Evolutionary conservation across 2,797 vertebrate genomes (phyloP).

Genomic region (Helostoma temminkii): DNA sequence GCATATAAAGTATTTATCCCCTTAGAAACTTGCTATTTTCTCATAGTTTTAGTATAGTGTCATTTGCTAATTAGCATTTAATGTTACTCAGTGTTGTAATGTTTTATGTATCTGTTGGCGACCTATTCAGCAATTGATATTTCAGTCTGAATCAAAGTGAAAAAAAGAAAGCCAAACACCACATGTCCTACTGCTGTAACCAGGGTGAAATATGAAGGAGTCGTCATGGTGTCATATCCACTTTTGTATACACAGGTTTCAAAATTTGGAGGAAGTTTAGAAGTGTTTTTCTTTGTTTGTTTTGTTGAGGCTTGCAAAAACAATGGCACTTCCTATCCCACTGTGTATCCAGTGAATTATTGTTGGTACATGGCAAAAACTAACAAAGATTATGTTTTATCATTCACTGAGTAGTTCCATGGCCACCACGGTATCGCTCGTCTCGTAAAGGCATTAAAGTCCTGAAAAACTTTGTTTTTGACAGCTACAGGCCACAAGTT

Average conservation of each 20-base stretch:
- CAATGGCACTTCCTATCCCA: conserved; percentile 46
- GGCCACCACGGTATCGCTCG: too few relatives aligned
- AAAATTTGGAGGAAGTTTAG: conserved; percentile 39
- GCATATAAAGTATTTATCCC: too few relatives aligned
- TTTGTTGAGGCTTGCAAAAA: conserved; percentile 31
- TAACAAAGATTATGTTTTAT: conserved; percentile 6
- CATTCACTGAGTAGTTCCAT: not conserved
- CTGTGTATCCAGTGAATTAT: conserved; percentile 14
- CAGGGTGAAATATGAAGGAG: conserved; percentile 1
- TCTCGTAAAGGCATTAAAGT: not conserved
- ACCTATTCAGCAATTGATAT: too few relatives aligned
- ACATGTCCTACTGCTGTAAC: not conserved
- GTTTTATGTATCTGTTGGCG: too few relatives aligned
- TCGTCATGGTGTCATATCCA: not conserved
- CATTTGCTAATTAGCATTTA: too few relatives aligned
- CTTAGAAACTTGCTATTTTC: too few relatives aligned
- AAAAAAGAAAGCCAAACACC: not conserved
- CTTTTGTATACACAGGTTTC: conserved; percentile 3
- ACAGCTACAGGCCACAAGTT: conserved; percentile 29
- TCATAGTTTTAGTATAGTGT: too few relatives aligned
- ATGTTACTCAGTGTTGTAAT: too few relatives aligned
- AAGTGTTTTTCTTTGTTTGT: conserved; percentile 24
- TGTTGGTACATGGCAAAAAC: conserved; percentile 1
- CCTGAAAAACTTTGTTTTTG: conserved; percentile 28
- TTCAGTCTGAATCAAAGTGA: too few relatives aligned